These are phyloP conservation scores for Gnathonemus echidnorhynchus DNA, from an alignment of 2,113 vertebrate genomes.

Conservation along the genomic window DNA sequence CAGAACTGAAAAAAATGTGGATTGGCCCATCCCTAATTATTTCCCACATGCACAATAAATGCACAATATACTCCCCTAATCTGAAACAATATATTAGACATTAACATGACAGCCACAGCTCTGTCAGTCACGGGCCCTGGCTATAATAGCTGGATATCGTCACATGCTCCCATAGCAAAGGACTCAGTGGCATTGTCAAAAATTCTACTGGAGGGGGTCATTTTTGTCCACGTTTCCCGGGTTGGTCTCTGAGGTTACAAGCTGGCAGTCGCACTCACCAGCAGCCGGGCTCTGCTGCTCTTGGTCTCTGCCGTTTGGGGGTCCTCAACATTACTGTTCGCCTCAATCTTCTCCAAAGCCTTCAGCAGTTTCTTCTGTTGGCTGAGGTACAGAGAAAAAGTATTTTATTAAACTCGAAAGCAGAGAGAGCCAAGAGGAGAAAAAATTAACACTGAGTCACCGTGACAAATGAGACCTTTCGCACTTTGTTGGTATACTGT, in stretches of 20 bases:
- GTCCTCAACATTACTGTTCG: conserved; percentile 35
- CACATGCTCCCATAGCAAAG: neutral
- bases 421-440: neutral
- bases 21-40: too few species aligned
- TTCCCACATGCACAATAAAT: neutral
- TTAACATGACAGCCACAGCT: neutral
- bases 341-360: conserved; percentile 60
- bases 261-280: conserved; percentile 27
- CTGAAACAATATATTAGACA: neutral
- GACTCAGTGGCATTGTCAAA: neutral
- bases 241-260: neutral
- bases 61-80: neutral
- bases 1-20: too few species aligned
- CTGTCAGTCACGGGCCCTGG: neutral
- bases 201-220: neutral
- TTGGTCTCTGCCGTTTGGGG: conserved; percentile 26
- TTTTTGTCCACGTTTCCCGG: neutral
- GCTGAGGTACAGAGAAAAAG: conserved; percentile 58
- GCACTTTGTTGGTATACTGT: neutral
- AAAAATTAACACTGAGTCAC: neutral
- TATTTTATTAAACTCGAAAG: conserved; percentile 19
- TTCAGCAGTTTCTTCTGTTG: conserved; percentile 72
- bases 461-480: neutral
- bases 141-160: neutral
- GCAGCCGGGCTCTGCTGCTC: neutral